Evolutionary conservation across 2,797 vertebrate species (phyloP), one percentile per base, ranked within the genome.

Genomic region (Darevskia mixta): DNA sequence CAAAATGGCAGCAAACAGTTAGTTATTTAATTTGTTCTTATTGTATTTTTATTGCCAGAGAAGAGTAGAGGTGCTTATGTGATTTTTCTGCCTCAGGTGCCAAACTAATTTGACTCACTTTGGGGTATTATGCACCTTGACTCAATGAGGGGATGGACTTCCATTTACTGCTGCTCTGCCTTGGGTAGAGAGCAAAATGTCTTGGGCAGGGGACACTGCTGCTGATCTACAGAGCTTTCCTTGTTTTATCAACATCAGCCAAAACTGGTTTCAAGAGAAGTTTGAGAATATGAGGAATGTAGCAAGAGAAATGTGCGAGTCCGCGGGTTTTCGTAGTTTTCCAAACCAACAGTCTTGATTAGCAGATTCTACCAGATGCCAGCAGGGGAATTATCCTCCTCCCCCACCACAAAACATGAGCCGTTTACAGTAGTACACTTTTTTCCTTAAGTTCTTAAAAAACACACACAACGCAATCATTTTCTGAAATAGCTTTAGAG

Each of bases 401-500:
- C 27, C 18, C 75, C 5, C 32, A 73, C 3, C 61, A 23, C 61
- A 64, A 18, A 55, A 23, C n/a, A n/a, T 58, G 11, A 32, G 2
- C 4, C 82, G 41, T 72, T 5, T 43, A n/a, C 1, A 86, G 41
- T 38, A 85, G 41, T 38, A 85, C 2, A 27, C 49, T 5, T 82
- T 4, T 85, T 25, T 79, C 17, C 77, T 83, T 43, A 69, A 0
- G 72, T 75, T 35, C n/a, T 78, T 85, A 35, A 35, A 35, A 38
- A 3, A 38, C 38, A 72, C 23, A 82, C 76, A 43, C 41, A 55
- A 55, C 3, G 3, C 49, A 89, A 88, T 11, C 80, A 85, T 85
- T 55, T 79, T 83, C 69, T 86, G 85, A 91, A 91, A 79, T 86
- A 91, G 7, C 66, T 88, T 66, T 84, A 79, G n/a, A 85, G 71